Base-by-base conservation (phyloP, 2,797 vertebrate species). In the Myripristis murdjan region DNA sequence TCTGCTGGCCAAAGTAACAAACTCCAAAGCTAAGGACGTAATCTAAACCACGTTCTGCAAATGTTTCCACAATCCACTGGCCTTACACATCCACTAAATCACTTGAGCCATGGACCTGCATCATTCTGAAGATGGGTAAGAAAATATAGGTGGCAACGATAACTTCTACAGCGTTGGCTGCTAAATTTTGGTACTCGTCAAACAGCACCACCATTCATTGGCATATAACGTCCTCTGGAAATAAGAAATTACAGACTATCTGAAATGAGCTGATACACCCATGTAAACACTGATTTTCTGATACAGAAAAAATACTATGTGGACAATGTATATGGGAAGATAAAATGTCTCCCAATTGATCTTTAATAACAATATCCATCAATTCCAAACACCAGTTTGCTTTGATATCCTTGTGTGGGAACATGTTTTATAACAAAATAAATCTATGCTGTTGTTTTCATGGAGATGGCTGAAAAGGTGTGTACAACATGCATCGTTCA, bases 281-380 rank as follows among this genome's bases (percentile, higher is more conserved):
- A 86, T 88, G 92, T 94, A 91, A 92, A 93, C 89, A 90, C 91
- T 89, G 84, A 91, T 95, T 95, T 95, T 95, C 95, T 95, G 94
- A 95, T 95, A 94, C 93, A 95, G 94, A 95, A 95, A 90, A 95
- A 94, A 93, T 93, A 93, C 88, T 79, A 91, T 84, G 88, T 90
- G 89, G 90, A 92, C 86, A 87, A 92, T 82, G 86, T 80, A 89
- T 87, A 89, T 53, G 72, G 66, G 70, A 70, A 74, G 56, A 60
- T 70, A 60, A 75, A 64, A 65, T 56, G 59, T 70, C 71, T 76
- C 63, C 68, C 51, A 69, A 69, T 75, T 60, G 44, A 87, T 90
- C 83, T 73, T 88, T 82, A 85, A 81, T 69, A 83, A 77, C 81
- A 87, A 80, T 79, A 81, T 91, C 83, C 80, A 85, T 86, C 83